Evolutionary conservation across 2,797 vertebrate genomes (phyloP).

Genomic region (Sitta carolinensis): DNA sequence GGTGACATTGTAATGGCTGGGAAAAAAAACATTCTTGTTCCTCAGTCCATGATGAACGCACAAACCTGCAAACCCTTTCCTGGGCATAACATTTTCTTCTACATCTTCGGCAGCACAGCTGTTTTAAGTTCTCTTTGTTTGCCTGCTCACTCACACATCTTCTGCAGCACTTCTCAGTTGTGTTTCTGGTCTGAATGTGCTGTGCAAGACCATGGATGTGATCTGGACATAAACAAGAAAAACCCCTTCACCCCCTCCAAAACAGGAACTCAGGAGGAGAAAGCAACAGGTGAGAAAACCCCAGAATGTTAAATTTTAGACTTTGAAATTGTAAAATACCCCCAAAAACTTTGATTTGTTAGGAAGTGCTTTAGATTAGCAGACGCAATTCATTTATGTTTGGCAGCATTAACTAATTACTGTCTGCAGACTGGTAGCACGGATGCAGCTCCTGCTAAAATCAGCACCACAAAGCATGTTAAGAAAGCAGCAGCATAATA

Average conservation of each 20-base stretch:
- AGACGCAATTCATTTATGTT: conserved; percentile 68
- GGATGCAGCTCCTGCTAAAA: conserved; percentile 50
- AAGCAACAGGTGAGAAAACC: background rate
- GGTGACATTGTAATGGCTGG: background rate
- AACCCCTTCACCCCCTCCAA: background rate
- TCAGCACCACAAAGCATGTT: conserved; percentile 46
- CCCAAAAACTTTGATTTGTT: conserved; percentile 62
- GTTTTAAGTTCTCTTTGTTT: background rate
- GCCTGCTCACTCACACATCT: background rate
- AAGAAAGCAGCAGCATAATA: conserved; percentile 42
- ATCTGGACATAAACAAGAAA: background rate
- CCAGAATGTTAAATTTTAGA: background rate
- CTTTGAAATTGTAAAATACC: background rate
- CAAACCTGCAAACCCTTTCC: background rate
- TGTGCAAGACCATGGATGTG: background rate
- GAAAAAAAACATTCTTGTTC: background rate
- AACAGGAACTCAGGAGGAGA: background rate
- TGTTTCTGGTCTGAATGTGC: background rate
- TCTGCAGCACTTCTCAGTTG: background rate
- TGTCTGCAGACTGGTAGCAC: conserved; percentile 44
- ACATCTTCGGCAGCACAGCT: background rate
- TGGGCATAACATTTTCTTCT: background rate
- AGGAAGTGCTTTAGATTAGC: conserved; percentile 47
- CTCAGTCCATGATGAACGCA: background rate
- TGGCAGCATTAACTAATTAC: conserved; percentile 75